Conservation (phyloP, 2,888 invertebrate species). For the Macrosiphum euphorbiae region DNA sequence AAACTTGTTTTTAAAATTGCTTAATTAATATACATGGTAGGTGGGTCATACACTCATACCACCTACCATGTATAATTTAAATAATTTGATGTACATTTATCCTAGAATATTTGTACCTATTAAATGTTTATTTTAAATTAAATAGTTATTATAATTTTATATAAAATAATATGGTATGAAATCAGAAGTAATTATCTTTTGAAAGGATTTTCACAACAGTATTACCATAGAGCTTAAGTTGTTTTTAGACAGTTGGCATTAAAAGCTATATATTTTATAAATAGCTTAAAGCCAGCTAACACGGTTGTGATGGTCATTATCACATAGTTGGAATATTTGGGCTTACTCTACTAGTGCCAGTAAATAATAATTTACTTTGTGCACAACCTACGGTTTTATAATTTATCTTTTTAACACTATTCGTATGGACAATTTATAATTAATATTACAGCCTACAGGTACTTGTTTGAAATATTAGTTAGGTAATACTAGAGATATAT, state of each 20-base stretch:
- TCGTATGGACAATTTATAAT: not conserved
- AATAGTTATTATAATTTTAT: not conserved
- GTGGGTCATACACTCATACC: no score
- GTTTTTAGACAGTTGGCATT: constrained; percentile 64
- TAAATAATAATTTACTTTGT: constrained; percentile 62
- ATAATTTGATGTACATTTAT: not conserved
- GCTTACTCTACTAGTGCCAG: constrained; percentile 56
- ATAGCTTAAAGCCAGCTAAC: constrained; percentile 61
- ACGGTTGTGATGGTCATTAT: constrained; percentile 62
- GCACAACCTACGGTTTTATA: constrained; percentile 47
- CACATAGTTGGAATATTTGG: constrained; percentile 56
- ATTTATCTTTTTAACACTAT: constrained; percentile 24
- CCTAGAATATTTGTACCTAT: not conserved
- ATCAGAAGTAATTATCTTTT: constrained; percentile 46
- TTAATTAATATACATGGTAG: not conserved
- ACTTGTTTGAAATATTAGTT: constrained; percentile 22
- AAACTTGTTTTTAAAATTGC: not conserved
- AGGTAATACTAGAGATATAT: not conserved
- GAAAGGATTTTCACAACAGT: constrained; percentile 45
- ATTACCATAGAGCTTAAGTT: constrained; percentile 48
- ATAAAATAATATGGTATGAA: constrained; percentile 15
- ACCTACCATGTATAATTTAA: not conserved
- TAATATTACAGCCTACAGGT: constrained; percentile 21
- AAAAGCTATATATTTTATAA: constrained; percentile 63
- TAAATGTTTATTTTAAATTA: not conserved